Evolutionary conservation across 2,888 invertebrate species (phyloP).

Genomic region (Cepaea hortensis): DNA sequence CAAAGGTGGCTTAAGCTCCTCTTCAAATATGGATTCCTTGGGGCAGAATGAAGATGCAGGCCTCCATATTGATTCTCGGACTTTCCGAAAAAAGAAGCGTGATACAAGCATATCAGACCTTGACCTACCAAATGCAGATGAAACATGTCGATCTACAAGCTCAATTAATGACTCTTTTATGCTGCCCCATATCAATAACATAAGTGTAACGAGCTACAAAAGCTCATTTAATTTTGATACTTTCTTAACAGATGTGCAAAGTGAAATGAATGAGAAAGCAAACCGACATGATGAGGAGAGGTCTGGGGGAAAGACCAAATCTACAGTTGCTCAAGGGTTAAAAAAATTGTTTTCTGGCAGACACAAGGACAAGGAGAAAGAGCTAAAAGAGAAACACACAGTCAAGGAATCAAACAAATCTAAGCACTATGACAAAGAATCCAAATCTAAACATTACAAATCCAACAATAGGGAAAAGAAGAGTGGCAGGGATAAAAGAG

Average conservation of each 20-base stretch:
- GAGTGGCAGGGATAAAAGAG: conserved; percentile 41
- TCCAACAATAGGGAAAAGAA: conserved; percentile 33
- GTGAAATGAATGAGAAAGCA: conserved; percentile 28
- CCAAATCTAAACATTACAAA: conserved; percentile 33
- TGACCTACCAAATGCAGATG: conserved; percentile 70
- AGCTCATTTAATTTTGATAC: conserved; percentile 27
- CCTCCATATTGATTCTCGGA: conserved; percentile 57
- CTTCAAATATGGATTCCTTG: conserved; percentile 51
- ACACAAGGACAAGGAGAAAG: conserved; percentile 47
- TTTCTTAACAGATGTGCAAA: conserved; percentile 14
- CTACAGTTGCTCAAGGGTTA: conserved; percentile 45
- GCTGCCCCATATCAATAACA: conserved; percentile 18
- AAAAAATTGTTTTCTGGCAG: conserved; percentile 45
- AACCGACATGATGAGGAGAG: conserved; percentile 17
- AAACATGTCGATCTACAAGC: conserved; percentile 61
- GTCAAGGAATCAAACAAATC: conserved; percentile 12
- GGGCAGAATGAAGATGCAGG: conserved; percentile 45
- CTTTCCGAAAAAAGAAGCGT: conserved; percentile 66
- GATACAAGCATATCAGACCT: conserved; percentile 46
- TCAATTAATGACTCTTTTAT: conserved; percentile 45
- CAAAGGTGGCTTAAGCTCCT: not conserved
- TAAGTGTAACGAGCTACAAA: not conserved
- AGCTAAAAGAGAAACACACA: conserved; percentile 48
- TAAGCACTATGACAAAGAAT: conserved; percentile 9
- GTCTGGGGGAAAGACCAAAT: conserved; percentile 44